Base-by-base conservation (phyloP, 1,140 invertebrate species). In the Drosophila asahinai region DNA sequence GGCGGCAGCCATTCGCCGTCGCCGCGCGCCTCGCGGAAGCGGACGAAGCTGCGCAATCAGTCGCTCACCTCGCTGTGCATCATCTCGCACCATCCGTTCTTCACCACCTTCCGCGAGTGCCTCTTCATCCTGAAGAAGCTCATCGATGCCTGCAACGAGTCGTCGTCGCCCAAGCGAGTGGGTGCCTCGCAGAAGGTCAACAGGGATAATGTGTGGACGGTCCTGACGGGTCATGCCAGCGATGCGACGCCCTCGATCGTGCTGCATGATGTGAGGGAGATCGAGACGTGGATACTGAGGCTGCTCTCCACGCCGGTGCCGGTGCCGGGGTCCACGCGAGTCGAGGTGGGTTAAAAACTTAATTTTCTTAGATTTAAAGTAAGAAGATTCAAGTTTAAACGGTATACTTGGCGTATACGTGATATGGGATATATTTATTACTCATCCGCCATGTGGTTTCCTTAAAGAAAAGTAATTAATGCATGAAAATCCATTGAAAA, bases 51-150 rank as follows among this genome's bases (percentile, higher is more conserved):
- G 78, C 95, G 96, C 89, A 98, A 97, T 94, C 97, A 99, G 93
- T 98, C 98, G 12, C 94, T 99, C 73, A 99, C 99, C 45, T 99
- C 98, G 45, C 94, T 99, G 57, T 99, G 99, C 94, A 96, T 99
- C 80, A 95, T 99, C 47, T 99, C 98, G 73, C 99, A 99, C 95
- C 99, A 99, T 95, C 98, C 99, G 42, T 99, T 99, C 94, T 99
- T 99, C 93, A 97, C 98, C 48, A 98, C 97, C 90, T 99, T 99
- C 94, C 96, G 99, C 66, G 98, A 99, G 94, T 99, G 98, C 94
- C 95, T 99, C 72, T 98, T 97, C 94, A 97, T 99, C 86, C 94
- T 99, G 79, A 98, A 98, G 93, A 97, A 97, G 91, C 94, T 99
- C 64, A 99, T 99, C 86, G 98, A 99, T 94, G 97, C 98, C 54